Conservation (phyloP, 2,797 vertebrate genomes). For the Sitta carolinensis region DNA sequence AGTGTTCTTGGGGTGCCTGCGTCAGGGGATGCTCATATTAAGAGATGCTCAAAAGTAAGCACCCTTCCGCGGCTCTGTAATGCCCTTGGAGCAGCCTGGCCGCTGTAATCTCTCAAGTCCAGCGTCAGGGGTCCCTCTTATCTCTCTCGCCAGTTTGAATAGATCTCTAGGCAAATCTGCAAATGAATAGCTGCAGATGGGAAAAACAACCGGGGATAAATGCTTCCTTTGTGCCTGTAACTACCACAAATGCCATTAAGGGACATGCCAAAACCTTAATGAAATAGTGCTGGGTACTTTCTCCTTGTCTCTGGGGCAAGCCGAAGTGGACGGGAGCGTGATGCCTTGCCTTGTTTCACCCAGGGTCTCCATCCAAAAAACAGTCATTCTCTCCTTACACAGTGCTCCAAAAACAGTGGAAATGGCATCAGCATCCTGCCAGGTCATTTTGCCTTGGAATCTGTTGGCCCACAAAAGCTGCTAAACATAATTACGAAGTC, state of each 20-base stretch:
- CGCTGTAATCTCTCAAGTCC: not conserved
- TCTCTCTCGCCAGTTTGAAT: not conserved
- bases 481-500: not conserved
- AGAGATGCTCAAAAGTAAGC: not conserved
- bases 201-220: not conserved
- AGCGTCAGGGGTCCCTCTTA: not conserved
- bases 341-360: not conserved
- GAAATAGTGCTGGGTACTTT: not conserved
- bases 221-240: not conserved
- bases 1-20: rapidly evolving
- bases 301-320: not conserved
- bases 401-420: not conserved
- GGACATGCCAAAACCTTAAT: not conserved
- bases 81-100: not conserved
- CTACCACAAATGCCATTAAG: not conserved
- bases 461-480: not conserved
- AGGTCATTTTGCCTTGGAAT: not conserved
- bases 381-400: not conserved
- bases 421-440: not conserved
- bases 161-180: slow-evolving; percentile 16
- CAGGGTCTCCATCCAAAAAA: not conserved
- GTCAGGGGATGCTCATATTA: not conserved
- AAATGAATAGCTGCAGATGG: not conserved
- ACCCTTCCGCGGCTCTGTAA: not conserved
- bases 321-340: not conserved